These are phyloP conservation scores for Astropecten irregularis DNA, from an alignment of 53 echinoderm and acorn worm genomes.

Conservation along the genomic window DNA sequence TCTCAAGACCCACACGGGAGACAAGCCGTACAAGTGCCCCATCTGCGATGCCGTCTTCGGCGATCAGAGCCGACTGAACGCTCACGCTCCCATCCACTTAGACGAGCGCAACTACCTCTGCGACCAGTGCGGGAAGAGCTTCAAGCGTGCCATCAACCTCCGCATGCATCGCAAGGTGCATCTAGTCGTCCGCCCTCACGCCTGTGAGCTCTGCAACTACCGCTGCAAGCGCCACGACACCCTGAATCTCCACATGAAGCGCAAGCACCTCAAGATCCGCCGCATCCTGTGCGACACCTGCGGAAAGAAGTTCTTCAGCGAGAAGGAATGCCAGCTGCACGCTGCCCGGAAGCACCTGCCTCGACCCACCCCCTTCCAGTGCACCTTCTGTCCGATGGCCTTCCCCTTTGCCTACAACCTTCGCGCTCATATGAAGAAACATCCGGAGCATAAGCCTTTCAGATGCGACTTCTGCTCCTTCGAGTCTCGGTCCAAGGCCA, in stretches of 20 bases:
- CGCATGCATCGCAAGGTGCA: conserved; percentile 84
- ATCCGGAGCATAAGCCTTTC: conserved; percentile 82
- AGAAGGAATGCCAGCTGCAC: conserved; percentile 81
- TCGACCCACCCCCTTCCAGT: conserved; percentile 74
- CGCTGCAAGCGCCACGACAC: conserved; percentile 80
- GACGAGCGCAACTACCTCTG: conserved; percentile 75
- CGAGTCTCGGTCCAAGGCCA: conserved; percentile 72
- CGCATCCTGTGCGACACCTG: conserved; percentile 74
- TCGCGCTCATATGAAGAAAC: conserved; percentile 83
- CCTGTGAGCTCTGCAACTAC: conserved; percentile 75
- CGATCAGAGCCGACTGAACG: conserved; percentile 74
- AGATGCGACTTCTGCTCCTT: conserved; percentile 79
- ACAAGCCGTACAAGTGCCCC: conserved; percentile 76
- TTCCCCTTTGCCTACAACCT: conserved; percentile 84
- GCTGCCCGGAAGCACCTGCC: conserved; percentile 72
- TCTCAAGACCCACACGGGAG: conserved; percentile 75
- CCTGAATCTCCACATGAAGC: conserved; percentile 75
- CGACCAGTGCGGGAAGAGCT: conserved; percentile 83
- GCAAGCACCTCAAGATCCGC: conserved; percentile 80
- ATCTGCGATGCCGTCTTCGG: conserved; percentile 73
- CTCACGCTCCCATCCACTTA: conserved; percentile 73
- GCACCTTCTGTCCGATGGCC: conserved; percentile 71
- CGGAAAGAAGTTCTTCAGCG: conserved; percentile 84
- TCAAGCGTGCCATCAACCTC: conserved; percentile 85
- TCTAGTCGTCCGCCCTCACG: conserved; percentile 56